Evolutionary conservation across 2,797 vertebrate species (phyloP).

Genomic region (Notamacropus eugenii): DNA sequence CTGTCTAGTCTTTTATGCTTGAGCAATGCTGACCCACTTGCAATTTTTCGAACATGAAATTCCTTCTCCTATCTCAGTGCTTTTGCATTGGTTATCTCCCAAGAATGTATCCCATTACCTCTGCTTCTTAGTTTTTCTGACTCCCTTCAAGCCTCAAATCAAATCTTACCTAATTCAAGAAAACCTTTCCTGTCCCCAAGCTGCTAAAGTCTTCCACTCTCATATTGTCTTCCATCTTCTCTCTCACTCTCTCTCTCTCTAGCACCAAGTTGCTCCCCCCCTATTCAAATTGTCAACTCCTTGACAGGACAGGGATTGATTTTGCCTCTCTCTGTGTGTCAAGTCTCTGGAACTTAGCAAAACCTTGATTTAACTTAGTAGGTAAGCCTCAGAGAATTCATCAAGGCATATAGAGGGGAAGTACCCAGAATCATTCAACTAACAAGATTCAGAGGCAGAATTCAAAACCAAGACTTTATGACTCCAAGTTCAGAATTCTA

Average conservation of each 20-base stretch:
- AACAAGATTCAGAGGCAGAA: background rate
- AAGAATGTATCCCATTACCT: background rate
- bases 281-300: no score
- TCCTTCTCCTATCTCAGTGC: no score
- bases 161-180: background rate
- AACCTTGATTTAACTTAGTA: background rate
- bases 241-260: no score
- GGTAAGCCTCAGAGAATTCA: background rate
- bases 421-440: background rate
- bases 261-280: no score
- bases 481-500: background rate
- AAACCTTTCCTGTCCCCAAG: background rate
- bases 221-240: background rate
- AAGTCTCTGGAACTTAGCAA: background rate
- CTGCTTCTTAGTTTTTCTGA: background rate
- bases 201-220: background rate
- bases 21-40: background rate
- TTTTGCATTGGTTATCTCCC: background rate
- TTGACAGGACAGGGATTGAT: background rate
- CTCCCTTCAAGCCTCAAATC: background rate
- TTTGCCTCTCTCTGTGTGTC: background rate
- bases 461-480: background rate
- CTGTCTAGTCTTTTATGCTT: background rate
- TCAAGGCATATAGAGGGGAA: background rate
- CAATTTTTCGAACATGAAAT: background rate